Conservation (phyloP, 2,888 invertebrate genomes). For the Apodemia hepburni region DNA sequence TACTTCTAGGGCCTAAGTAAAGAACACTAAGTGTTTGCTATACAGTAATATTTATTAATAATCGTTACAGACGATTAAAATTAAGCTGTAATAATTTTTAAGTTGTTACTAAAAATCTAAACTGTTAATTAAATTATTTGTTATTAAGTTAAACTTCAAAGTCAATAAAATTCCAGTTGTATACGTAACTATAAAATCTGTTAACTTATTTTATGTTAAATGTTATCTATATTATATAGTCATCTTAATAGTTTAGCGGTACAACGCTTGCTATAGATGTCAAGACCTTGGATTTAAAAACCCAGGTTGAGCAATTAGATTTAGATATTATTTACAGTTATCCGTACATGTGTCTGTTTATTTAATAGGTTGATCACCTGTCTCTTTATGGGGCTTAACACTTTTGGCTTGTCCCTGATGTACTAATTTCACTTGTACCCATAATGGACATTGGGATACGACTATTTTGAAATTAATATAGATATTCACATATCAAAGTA, state of each 20-base stretch:
- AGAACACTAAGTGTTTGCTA: constrained; percentile 34
- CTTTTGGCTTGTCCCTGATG: no score
- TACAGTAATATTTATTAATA: constrained; percentile 23
- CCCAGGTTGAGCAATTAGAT: no score
- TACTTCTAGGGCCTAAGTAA: constrained; percentile 24
- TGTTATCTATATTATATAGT: background rate
- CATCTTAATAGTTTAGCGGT: background rate
- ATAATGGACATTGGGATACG: no score
- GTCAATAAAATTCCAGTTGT: background rate
- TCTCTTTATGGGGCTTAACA: no score
- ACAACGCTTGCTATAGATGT: no score
- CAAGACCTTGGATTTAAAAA: no score
- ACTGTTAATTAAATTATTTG: constrained; percentile 12
- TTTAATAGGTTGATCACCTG: no score
- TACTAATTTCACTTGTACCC: no score
- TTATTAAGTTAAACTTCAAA: constrained; percentile 3
- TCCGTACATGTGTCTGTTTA: no score
- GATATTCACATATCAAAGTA: no score
- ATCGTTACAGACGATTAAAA: constrained; percentile 54
- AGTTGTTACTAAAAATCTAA: constrained; percentile 4
- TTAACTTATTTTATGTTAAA: background rate
- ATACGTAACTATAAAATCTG: background rate
- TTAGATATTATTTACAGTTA: no score
- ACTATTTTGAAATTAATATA: no score
- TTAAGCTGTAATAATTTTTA: constrained; percentile 25